Conservation (phyloP, 2,797 vertebrate species). For the Sorex maritimensis region DNA sequence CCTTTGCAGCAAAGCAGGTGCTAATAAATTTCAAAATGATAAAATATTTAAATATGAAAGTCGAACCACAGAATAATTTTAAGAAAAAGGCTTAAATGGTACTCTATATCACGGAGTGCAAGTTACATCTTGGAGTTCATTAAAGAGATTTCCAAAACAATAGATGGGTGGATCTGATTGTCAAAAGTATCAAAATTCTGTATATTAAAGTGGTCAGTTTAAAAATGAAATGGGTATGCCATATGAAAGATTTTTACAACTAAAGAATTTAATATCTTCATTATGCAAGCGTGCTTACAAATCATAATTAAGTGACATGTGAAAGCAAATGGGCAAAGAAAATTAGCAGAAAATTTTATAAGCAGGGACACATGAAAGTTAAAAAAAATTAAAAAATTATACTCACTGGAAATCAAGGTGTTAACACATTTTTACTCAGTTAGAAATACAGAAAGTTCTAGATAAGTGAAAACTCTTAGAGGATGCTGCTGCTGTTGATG, state of each 20-base stretch:
- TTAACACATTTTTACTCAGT: neutral
- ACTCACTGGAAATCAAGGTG: neutral
- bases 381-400: neutral
- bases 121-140: neutral
- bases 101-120: neutral
- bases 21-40: neutral
- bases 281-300: neutral
- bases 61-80: neutral
- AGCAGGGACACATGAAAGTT: neutral
- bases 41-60: conserved; percentile 63
- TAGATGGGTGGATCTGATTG: neutral
- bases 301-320: neutral
- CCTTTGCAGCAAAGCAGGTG: neutral
- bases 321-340: neutral
- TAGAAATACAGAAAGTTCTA: neutral
- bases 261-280: neutral
- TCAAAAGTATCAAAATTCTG: neutral
- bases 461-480: neutral
- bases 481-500: neutral
- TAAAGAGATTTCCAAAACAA: neutral
- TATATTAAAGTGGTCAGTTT: neutral
- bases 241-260: neutral
- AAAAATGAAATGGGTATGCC: neutral
- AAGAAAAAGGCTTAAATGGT: conserved; percentile 5
- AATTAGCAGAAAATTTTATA: conserved; percentile 22